phyloP scores from a whole-genome alignment of 2,797 vertebrate species.

The Pangasius krempfi region DNA sequence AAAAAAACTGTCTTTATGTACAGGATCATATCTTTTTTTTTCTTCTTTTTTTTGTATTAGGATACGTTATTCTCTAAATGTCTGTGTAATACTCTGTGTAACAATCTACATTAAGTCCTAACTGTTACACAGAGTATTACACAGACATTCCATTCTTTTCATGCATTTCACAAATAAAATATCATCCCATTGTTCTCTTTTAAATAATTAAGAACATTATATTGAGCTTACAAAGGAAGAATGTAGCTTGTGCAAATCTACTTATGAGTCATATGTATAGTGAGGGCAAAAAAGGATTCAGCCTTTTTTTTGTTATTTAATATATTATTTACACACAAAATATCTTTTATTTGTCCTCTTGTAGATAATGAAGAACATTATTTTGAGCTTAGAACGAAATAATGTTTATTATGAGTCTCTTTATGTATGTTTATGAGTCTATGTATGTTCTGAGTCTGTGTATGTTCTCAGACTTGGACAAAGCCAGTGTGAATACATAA shows the following conservation, averaged over 20 bases:
- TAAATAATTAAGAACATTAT: not conserved
- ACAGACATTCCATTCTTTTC: not conserved
- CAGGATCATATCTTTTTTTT: not conserved
- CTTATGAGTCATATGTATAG: not conserved
- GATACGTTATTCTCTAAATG: not conserved
- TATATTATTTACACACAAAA: not conserved
- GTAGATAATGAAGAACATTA: conserved; percentile 5
- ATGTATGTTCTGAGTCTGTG: not conserved
- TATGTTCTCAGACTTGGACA: not conserved
- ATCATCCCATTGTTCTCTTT: not conserved
- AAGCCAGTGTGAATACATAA: not conserved
- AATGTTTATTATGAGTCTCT: not conserved
- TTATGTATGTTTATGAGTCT: not conserved
- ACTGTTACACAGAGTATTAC: not conserved
- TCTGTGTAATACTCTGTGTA: too few species aligned
- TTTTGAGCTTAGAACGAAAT: not conserved
- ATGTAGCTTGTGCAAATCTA: not conserved
- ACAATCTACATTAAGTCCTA: not conserved
- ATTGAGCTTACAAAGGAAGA: not conserved
- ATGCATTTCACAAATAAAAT: not conserved
- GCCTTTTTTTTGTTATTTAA: not conserved
- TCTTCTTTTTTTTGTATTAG: not conserved
- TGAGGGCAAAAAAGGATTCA: too few species aligned
- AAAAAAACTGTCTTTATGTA: not conserved
- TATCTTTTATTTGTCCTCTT: not conserved